Percentiles rank a stretch among this genome's conserved stretches.
These are phyloP conservation scores for Thelaira solivaga DNA, from an alignment of 2,888 invertebrate species.

Conservation along the genomic window DNA sequence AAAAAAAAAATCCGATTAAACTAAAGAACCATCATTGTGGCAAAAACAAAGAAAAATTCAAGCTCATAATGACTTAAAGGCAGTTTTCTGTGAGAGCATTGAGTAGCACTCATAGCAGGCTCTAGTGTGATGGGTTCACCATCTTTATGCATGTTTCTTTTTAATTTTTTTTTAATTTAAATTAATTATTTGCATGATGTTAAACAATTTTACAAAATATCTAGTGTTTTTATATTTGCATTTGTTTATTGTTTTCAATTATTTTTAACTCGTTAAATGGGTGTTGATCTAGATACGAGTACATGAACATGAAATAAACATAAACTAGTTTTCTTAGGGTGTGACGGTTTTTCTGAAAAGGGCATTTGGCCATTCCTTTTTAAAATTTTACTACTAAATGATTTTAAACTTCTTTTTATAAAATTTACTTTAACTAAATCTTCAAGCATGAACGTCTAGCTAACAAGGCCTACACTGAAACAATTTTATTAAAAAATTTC, in stretches of 20 bases:
- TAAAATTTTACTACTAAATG: no score
- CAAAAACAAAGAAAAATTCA: constrained; percentile 5
- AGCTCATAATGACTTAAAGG: neutral
- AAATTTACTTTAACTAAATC: no score
- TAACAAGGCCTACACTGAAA: no score
- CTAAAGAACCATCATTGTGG: neutral
- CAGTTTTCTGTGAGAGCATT: neutral
- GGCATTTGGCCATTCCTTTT: no score
- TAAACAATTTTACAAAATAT: neutral
- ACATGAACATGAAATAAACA: no score
- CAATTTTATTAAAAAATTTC: no score
- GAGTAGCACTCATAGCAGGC: neutral
- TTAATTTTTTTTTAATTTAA: neutral
- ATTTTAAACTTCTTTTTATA: no score
- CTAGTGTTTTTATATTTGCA: neutral
- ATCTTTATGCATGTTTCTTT: neutral
- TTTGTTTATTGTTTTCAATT: constrained; percentile 8
- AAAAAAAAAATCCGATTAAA: neutral
- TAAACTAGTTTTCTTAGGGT: no score
- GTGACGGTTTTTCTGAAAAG: no score
- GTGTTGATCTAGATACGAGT: neutral
- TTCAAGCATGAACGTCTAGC: no score
- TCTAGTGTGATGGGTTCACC: neutral
- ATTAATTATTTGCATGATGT: constrained; percentile 39
- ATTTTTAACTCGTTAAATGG: constrained; percentile 11